Evolutionary conservation across 2,797 vertebrate species (phyloP).

Genomic region (Gymnothorax javanicus): DNA sequence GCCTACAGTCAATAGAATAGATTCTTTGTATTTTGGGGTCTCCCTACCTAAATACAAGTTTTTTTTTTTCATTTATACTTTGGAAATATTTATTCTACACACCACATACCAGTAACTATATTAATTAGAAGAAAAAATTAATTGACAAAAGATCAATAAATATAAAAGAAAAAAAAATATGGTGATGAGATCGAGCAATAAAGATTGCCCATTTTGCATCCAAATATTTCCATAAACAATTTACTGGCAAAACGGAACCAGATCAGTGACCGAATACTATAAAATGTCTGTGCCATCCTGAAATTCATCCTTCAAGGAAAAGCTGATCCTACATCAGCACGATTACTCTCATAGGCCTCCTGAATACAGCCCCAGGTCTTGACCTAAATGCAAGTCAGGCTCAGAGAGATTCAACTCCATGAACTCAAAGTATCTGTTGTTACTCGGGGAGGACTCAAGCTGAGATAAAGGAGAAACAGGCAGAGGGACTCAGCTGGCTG

Average conservation of each 20-base stretch:
- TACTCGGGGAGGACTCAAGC: slow-evolving; percentile 57
- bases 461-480: slow-evolving; percentile 58
- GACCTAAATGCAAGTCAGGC: not conserved
- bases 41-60: no score
- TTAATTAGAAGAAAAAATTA: no score
- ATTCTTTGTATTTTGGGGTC: no score
- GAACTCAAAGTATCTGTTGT: slow-evolving; percentile 32
- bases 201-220: not conserved
- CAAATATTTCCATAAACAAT: not conserved
- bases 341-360: not conserved
- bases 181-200: no score
- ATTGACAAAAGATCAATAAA: no score
- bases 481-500: slow-evolving; percentile 34
- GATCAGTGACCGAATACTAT: no score
- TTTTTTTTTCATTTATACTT: no score
- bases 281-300: not conserved
- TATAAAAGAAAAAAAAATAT: no score
- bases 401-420: not conserved
- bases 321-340: slow-evolving; percentile 7
- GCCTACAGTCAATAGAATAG: no score
- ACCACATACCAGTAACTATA: no score
- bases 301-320: not conserved
- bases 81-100: no score
- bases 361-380: not conserved
- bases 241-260: not conserved